Conservation (phyloP, 2,797 vertebrate genomes). For the Lagocephalus sceleratus region DNA sequence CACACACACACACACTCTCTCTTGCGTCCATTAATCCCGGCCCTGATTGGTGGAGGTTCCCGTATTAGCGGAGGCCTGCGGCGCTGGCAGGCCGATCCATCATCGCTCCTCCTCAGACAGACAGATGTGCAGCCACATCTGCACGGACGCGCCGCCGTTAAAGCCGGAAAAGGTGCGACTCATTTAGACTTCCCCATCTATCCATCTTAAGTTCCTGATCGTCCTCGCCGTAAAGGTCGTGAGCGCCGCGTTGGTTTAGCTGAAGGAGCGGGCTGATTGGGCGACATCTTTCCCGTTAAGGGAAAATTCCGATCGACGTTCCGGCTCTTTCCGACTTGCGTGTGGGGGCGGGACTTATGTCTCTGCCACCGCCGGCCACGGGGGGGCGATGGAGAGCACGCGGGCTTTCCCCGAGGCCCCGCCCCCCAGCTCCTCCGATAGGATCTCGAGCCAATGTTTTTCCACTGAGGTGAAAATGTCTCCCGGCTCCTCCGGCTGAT, state of each 20-base stretch:
- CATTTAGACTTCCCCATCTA: constrained; percentile 60
- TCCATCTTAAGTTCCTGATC: constrained; percentile 57
- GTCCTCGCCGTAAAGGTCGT: constrained; percentile 62
- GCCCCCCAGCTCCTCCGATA: not conserved
- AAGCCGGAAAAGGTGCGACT: constrained; percentile 63
- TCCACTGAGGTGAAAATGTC: too few relatives aligned
- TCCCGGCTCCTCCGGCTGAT: not conserved
- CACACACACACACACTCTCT: constrained; percentile 5
- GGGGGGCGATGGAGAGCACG: too few relatives aligned
- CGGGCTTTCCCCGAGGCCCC: too few relatives aligned
- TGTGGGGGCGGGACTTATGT: too few relatives aligned
- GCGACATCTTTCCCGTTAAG: too few relatives aligned
- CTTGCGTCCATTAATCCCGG: constrained; percentile 45
- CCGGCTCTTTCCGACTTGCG: too few relatives aligned
- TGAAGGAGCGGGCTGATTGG: constrained; percentile 49
- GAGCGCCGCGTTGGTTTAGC: constrained; percentile 41
- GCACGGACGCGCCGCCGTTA: constrained; percentile 69
- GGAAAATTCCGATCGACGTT: too few relatives aligned
- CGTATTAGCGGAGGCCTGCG: constrained; percentile 60
- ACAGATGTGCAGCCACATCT: constrained; percentile 62
- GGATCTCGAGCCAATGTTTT: too few relatives aligned
- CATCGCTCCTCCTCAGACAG: constrained; percentile 53
- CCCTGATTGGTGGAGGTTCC: constrained; percentile 48
- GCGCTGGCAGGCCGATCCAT: constrained; percentile 69
- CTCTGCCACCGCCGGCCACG: too few relatives aligned